Conservation (phyloP, 2,888 invertebrate species). For the Thelaira solivaga region DNA sequence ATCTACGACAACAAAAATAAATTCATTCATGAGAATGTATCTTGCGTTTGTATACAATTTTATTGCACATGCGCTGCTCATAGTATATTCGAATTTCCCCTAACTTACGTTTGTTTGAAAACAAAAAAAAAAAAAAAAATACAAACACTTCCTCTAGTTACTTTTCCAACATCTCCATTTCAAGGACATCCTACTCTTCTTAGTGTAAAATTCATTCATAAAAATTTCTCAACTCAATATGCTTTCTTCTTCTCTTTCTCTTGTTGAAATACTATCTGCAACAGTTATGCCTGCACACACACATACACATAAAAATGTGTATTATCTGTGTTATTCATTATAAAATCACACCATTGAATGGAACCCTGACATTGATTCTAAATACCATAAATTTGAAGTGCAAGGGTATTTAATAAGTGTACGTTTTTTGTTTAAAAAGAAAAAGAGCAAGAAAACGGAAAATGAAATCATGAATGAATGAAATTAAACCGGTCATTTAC, state of each 20-base stretch:
- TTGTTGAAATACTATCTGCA: neutral
- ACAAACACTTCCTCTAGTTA: no score
- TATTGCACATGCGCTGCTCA: conserved; percentile 34
- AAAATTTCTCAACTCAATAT: conserved; percentile 26
- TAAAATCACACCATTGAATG: neutral
- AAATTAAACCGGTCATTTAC: neutral
- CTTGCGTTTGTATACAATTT: neutral
- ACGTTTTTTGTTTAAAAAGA: no score
- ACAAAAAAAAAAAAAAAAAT: no score
- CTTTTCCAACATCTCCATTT: neutral
- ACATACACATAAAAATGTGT: neutral
- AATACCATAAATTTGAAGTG: neutral
- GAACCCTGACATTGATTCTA: conserved; percentile 4
- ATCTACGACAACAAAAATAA: neutral
- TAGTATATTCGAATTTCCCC: conserved; percentile 37
- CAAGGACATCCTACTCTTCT: conserved; percentile 14
- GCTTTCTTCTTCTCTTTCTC: neutral
- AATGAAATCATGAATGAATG: neutral
- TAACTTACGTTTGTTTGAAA: conserved; percentile 2
- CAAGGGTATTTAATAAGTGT: no score
- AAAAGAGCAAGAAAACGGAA: neutral
- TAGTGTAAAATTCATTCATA: conserved; percentile 54
- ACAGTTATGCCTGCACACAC: neutral
- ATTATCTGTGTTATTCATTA: neutral
- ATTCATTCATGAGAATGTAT: conserved; percentile 58